phyloP scores from a whole-genome alignment of 2,113 vertebrate species.

The Rhinichthys klamathensis region DNA sequence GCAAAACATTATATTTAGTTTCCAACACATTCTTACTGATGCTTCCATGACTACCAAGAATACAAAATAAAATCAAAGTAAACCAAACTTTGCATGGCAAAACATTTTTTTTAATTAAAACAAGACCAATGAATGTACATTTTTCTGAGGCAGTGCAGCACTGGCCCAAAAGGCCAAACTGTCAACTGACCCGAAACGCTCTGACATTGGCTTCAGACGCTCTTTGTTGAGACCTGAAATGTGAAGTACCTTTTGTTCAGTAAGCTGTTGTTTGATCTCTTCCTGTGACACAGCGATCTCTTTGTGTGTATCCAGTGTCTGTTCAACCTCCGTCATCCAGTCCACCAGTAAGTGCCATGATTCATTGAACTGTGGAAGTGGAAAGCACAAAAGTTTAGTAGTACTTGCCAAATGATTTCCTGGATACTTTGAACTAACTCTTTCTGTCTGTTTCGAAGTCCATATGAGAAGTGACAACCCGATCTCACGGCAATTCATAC shows the following conservation, averaged over 20 bases:
- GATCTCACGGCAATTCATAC: too few relatives aligned
- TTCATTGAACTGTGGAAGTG: conserved; percentile 79
- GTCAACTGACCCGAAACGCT: background rate
- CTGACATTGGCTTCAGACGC: background rate
- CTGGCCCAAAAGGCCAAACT: background rate
- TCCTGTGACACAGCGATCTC: conserved; percentile 79
- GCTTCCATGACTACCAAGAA: too few relatives aligned
- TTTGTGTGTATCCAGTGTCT: conserved; percentile 75
- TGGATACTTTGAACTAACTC: too few relatives aligned
- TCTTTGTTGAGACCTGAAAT: background rate
- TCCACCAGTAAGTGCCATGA: conserved; percentile 83
- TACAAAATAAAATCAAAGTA: too few relatives aligned
- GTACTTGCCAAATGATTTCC: background rate
- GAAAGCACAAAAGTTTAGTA: background rate
- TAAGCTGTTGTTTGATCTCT: conserved; percentile 84
- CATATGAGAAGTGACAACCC: background rate
- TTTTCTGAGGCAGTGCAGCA: background rate
- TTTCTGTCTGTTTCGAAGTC: background rate
- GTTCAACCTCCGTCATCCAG: conserved; percentile 85
- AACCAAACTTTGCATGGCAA: too few relatives aligned
- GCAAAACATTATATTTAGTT: too few relatives aligned
- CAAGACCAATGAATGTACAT: too few relatives aligned
- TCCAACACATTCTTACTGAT: too few relatives aligned
- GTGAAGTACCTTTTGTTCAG: conserved; percentile 80
- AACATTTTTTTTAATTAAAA: too few relatives aligned